phyloP scores from a whole-genome alignment of 2,113 vertebrate genomes.

The Asarcornis scutulata region DNA sequence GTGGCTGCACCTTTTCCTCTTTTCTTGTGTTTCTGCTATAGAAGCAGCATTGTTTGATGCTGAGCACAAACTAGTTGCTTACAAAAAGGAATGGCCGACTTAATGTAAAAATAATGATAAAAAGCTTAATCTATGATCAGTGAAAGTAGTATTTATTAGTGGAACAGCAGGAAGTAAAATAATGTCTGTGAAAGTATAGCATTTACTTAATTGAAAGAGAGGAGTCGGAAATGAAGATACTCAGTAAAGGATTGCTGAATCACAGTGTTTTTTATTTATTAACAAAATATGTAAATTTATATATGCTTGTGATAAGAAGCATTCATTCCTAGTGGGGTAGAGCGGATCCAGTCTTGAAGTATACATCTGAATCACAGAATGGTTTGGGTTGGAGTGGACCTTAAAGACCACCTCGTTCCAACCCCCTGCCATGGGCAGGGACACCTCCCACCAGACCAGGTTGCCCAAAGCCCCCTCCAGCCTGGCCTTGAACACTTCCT shows the following conservation, averaged over 20 bases:
- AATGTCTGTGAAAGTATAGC: background rate
- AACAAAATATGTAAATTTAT: background rate
- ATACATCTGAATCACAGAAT: background rate
- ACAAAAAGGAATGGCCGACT: background rate
- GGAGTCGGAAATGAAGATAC: background rate
- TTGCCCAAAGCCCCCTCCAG: no score
- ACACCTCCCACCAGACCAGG: no score
- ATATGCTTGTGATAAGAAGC: background rate
- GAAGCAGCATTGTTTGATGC: background rate
- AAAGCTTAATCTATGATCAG: background rate
- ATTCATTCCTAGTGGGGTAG: background rate
- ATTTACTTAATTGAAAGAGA: background rate
- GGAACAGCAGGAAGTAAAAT: conserved; percentile 12
- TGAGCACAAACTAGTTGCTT: background rate
- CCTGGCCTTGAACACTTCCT: no score
- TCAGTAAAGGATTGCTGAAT: background rate
- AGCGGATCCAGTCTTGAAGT: background rate
- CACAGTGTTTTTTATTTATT: background rate
- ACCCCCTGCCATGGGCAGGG: no score
- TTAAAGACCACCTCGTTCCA: no score
- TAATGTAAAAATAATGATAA: background rate
- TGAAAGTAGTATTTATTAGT: conserved; percentile 12
- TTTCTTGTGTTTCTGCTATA: background rate
- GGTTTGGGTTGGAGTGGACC: no score
- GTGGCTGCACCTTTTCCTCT: background rate